A percentile compares a stretch with the other conserved stretches of the same genome.
Evolutionary conservation across 2,888 invertebrate species (phyloP).

Genomic region (Tetranychus piercei): DNA sequence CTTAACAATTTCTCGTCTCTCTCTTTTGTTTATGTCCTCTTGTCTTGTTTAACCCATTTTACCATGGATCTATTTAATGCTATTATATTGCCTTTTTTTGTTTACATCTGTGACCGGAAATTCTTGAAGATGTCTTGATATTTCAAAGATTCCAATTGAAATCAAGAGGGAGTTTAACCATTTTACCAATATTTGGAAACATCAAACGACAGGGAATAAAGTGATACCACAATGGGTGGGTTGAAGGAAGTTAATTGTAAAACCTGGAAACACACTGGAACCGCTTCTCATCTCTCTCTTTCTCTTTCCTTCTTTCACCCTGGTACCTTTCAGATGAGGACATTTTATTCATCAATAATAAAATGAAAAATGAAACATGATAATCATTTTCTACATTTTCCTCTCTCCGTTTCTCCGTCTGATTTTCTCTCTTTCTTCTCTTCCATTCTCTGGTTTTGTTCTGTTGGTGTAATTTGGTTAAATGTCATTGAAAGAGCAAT

Average conservation of each 20-base stretch:
- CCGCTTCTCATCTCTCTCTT: slow-evolving; percentile 15
- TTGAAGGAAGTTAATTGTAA: background rate
- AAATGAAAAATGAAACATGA: background rate
- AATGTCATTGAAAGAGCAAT: slow-evolving; percentile 4
- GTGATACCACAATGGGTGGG: no score
- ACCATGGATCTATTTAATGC: background rate
- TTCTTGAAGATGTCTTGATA: background rate
- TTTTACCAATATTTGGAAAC: background rate
- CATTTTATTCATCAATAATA: background rate
- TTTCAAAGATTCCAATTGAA: background rate
- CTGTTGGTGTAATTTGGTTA: background rate
- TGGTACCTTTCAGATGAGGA: background rate
- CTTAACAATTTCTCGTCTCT: no score
- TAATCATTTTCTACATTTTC: slow-evolving; percentile 3
- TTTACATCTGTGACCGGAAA: slow-evolving; percentile 4
- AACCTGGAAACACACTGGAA: background rate
- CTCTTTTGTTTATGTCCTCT: background rate
- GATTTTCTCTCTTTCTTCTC: background rate
- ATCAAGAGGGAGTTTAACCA: background rate
- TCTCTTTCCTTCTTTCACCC: slow-evolving; percentile 9
- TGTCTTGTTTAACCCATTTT: background rate
- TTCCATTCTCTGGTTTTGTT: slow-evolving; percentile 3
- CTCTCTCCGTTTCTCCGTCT: slow-evolving; percentile 10
- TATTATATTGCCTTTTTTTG: background rate
- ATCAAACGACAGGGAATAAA: no score